Conservation (phyloP, 2,888 invertebrate genomes). For the Phyllotreta cruciferae region DNA sequence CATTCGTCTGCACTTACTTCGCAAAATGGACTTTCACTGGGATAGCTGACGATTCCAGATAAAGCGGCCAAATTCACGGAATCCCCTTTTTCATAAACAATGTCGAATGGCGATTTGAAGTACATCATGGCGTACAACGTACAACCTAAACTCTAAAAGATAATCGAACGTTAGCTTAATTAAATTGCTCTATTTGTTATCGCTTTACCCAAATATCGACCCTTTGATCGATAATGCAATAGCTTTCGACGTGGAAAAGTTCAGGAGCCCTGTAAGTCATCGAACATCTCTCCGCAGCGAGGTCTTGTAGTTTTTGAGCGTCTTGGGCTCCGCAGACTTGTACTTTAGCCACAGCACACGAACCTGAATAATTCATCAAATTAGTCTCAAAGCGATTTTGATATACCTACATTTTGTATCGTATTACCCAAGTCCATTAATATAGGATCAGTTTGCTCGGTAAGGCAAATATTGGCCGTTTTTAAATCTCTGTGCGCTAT, state of each 20-base stretch:
- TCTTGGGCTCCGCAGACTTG: slow-evolving; percentile 73
- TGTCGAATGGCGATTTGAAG: slow-evolving; percentile 85
- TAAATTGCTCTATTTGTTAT: too few species aligned
- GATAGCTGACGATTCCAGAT: slow-evolving; percentile 76
- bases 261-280: slow-evolving; percentile 91
- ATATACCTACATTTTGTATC: neutral
- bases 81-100: slow-evolving; percentile 83
- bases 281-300: slow-evolving; percentile 83
- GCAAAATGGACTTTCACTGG: slow-evolving; percentile 70
- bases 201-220: slow-evolving; percentile 92
- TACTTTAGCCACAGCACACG: slow-evolving; percentile 69
- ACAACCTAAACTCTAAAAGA: slow-evolving; percentile 79
- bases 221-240: slow-evolving; percentile 80
- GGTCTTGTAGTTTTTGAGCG: slow-evolving; percentile 76
- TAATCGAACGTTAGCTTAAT: too few species aligned
- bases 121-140: slow-evolving; percentile 85
- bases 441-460: slow-evolving; percentile 73
- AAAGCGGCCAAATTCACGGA: slow-evolving; percentile 86
- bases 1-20: slow-evolving; percentile 58
- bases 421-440: slow-evolving; percentile 80
- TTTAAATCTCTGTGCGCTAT: slow-evolving; percentile 86
- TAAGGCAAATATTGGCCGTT: slow-evolving; percentile 82
- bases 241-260: slow-evolving; percentile 83
- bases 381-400: neutral
- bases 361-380: slow-evolving; percentile 60